Conservation (phyloP, 2,797 vertebrate genomes). For the Malurus splendens region DNA sequence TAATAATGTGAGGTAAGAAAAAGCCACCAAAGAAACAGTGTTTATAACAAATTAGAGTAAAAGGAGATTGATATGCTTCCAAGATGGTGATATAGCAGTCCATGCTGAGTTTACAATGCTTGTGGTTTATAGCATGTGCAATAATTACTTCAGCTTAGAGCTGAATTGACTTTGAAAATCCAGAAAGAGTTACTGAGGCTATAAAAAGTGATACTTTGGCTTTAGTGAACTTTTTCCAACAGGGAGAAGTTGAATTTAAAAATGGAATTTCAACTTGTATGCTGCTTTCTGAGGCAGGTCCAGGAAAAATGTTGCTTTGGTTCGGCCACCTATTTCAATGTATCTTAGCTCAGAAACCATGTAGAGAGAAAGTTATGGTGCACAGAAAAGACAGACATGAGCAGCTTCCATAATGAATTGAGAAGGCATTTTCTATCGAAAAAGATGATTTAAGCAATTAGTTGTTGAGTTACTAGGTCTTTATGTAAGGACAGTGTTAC, state of each 20-base stretch:
- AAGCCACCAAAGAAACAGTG: not conserved
- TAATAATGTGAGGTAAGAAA: constrained; percentile 4
- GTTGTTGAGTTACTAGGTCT: not conserved
- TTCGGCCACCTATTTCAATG: not conserved
- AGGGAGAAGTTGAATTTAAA: constrained; percentile 14
- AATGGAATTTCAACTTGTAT: not conserved
- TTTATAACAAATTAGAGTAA: constrained; percentile 22
- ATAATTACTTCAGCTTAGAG: constrained; percentile 47
- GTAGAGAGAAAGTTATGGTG: not conserved
- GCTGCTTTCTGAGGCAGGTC: constrained; percentile 3
- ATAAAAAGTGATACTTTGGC: constrained; percentile 17
- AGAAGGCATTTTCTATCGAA: not conserved
- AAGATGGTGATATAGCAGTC: constrained; percentile 34
- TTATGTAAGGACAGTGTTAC: not conserved
- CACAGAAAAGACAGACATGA: not conserved
- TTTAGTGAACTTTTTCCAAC: constrained; percentile 28
- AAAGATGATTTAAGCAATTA: not conserved
- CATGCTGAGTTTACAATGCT: constrained; percentile 31
- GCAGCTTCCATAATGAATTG: not conserved
- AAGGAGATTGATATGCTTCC: constrained; percentile 38
- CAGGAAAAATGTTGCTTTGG: not conserved
- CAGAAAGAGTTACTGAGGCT: constrained; percentile 24
- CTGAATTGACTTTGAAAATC: constrained; percentile 43
- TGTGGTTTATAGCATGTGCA: constrained; percentile 27
- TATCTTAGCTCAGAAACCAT: not conserved